Conservation (phyloP, 2,888 invertebrate species). For the Nomada fucata region DNA sequence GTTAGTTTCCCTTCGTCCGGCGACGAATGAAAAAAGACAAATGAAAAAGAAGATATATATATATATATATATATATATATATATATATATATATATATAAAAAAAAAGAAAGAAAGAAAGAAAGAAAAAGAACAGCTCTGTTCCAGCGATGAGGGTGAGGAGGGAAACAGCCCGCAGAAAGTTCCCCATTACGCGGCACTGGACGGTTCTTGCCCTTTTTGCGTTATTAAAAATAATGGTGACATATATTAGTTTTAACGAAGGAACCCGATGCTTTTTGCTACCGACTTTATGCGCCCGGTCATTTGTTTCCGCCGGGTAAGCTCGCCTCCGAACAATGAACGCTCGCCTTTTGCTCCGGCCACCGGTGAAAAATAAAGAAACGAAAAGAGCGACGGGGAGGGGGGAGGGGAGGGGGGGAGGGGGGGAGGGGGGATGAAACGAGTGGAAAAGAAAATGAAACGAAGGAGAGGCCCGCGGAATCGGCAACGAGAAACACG, state of each 20-base stretch:
- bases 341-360: conserved; percentile 69
- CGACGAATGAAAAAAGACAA: conserved; percentile 5
- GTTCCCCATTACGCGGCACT: conserved; percentile 64
- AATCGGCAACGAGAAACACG: conserved; percentile 38
- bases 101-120: conserved; percentile 6
- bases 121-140: conserved; percentile 8
- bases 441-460: conserved; percentile 31
- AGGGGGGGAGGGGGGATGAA: conserved; percentile 1
- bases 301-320: conserved; percentile 78
- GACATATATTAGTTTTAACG: conserved; percentile 83
- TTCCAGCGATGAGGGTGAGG: conserved; percentile 18
- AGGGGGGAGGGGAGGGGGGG: too few species aligned
- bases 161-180: conserved; percentile 48
- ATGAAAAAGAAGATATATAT: background rate
- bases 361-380: conserved; percentile 42
- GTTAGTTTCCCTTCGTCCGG: conserved; percentile 5
- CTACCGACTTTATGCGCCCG: conserved; percentile 75
- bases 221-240: conserved; percentile 81
- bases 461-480: background rate
- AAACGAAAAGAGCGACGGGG: too few species aligned
- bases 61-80: background rate
- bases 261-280: conserved; percentile 76
- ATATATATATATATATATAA: background rate
- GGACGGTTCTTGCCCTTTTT: conserved; percentile 69
- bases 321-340: conserved; percentile 75